Evolutionary conservation across 2,113 vertebrate species (phyloP).

Genomic region (Spermophilus dauricus): DNA sequence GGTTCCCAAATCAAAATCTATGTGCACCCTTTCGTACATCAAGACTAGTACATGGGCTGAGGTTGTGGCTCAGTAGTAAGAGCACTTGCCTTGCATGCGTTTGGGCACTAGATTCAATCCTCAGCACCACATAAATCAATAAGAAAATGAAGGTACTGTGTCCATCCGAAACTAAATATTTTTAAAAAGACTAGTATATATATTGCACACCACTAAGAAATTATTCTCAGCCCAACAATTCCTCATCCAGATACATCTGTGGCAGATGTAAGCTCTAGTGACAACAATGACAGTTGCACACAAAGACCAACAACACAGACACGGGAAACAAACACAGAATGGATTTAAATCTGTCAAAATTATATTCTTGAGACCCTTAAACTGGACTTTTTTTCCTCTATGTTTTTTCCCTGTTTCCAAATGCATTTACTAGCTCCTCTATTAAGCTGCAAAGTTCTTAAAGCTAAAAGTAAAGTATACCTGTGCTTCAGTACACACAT

Average conservation of each 20-base stretch:
- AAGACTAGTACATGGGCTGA: background rate
- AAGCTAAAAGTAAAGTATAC: constrained; percentile 7
- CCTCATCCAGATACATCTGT: background rate
- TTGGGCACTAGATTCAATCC: no score
- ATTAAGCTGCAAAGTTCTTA: background rate
- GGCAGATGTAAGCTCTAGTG: background rate
- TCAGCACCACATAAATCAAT: no score
- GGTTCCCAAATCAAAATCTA: constrained; percentile 44
- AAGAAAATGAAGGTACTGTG: no score
- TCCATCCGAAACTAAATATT: no score
- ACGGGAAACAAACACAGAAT: background rate
- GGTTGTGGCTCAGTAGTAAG: no score
- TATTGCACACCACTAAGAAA: background rate
- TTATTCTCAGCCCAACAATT: background rate
- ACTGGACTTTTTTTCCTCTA: background rate
- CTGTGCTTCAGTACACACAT: background rate
- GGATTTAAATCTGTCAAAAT: background rate
- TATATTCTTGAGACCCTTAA: background rate
- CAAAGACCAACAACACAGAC: constrained; percentile 33
- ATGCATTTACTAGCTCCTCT: background rate
- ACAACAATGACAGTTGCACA: background rate
- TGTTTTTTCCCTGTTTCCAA: background rate
- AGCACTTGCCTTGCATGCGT: no score
- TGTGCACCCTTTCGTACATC: background rate
- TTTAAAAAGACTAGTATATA: no score